Evolutionary conservation across 2,888 invertebrate genomes (phyloP), one percentile per base, ranked within the genome.

Genomic region (Phoenoteleia sp.): DNA sequence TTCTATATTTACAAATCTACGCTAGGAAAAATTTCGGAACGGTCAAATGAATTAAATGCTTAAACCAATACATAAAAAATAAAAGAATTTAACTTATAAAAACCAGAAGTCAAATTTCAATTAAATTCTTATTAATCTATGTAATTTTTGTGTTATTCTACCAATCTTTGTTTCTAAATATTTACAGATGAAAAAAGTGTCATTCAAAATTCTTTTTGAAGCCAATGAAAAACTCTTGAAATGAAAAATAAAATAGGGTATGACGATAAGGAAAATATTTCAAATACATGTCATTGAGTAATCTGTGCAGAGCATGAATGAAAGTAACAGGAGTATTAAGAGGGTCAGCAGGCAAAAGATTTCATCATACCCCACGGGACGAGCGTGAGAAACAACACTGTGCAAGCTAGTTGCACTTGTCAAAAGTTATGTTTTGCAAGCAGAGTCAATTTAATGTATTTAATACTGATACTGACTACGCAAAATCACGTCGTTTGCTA

Each of bases 201-300:
- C n/a, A n/a, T n/a, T n/a, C n/a, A n/a, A n/a, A n/a, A n/a, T n/a
- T n/a, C n/a, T n/a, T n/a, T n/a, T n/a, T n/a, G n/a, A 19, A 23
- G 21, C 21, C 25, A 47, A 47, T 17, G 21, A 47, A 9, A n/a
- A 9, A 62, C 54, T 72, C 79, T 89, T 90, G 81, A 19, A 88
- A 88, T 58, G 21, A 45, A 52, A 60, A 74, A 60, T 15, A 25
- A 52, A 33, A 33, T 11, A 9, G 9, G 9, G 11, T 33, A 33
- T 2, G 9, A 33, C 33, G 33, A 9, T 9, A 9, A 33, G 9
- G 11, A 7, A 33, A 33, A 33, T 1, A 33, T 9, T 6, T 33
- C 4, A 6, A 33, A 33, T 2, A 39, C 3, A 39, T 42, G 62
- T 25, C n/a, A 19, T 42, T 45, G n/a, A 33, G 13, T 0, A 64